A percentile compares a stretch with the other conserved stretches of the same genome.
Evolutionary conservation across 2,113 vertebrate genomes (phyloP).

Genomic region (Sinosuthora webbiana): DNA sequence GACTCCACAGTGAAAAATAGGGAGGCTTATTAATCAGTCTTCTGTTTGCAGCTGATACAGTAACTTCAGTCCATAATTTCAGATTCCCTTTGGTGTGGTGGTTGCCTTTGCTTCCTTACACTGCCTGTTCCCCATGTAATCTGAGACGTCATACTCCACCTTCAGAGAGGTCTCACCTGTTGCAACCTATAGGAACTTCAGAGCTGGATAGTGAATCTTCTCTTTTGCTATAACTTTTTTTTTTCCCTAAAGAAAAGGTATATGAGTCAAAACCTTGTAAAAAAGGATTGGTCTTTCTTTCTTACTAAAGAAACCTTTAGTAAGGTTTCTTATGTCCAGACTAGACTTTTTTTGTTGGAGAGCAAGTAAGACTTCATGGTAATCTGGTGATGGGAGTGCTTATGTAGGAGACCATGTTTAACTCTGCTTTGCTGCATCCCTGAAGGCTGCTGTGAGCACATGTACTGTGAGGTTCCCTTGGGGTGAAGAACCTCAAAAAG

Average conservation of each 20-base stretch:
- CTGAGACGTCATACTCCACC: not conserved
- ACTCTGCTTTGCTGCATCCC: not conserved
- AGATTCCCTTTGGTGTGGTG: not conserved
- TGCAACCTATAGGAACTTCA: not conserved
- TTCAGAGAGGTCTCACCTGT: not conserved
- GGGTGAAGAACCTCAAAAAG: not conserved
- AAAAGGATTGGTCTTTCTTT: not conserved
- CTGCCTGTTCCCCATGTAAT: not conserved
- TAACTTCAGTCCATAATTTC: not conserved
- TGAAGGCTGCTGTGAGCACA: not conserved
- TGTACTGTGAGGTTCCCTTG: not conserved
- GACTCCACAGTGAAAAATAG: not conserved
- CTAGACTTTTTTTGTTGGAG: not conserved
- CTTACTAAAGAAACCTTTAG: not conserved
- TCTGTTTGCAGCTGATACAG: not conserved
- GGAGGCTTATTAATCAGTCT: not conserved
- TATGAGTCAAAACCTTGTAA: not conserved
- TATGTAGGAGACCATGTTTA: not conserved
- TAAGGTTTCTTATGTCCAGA: not conserved
- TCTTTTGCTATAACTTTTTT: not conserved
- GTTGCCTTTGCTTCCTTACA: not conserved
- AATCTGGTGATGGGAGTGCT: not conserved
- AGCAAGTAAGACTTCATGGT: not conserved
- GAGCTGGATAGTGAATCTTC: not conserved
- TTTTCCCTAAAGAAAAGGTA: not conserved